A percentile compares a stretch with the other conserved stretches of the same genome.
phyloP scores from a whole-genome alignment of 37 sponge, comb jelly and placozoan genomes.

The Spongia lamella region DNA sequence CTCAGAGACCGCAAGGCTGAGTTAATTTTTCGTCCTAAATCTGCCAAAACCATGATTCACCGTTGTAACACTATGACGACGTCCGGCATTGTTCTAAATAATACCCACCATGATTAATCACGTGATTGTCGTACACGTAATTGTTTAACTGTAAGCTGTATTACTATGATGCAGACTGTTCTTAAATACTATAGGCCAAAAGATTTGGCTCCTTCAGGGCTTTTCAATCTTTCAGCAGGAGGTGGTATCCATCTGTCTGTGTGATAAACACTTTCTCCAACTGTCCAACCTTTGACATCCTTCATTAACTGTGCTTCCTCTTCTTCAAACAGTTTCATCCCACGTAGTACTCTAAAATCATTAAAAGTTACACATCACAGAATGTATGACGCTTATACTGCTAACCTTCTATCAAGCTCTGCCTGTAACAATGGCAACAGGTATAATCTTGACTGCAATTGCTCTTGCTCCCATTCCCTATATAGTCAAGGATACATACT shows the following conservation, averaged over 20 bases:
- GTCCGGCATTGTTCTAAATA: too few relatives aligned
- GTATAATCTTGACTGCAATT: conserved; percentile 67
- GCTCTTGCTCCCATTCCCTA: conserved; percentile 60
- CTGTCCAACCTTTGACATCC: conserved; percentile 83
- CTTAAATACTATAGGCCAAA: background rate
- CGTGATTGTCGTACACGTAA: too few relatives aligned
- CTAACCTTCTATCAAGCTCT: conserved; percentile 85
- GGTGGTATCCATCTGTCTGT: conserved; percentile 86
- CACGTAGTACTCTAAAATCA: conserved; percentile 57
- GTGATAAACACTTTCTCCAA: conserved; percentile 85
- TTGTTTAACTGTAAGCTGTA: too few relatives aligned
- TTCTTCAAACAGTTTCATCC: conserved; percentile 69
- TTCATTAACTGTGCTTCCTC: conserved; percentile 84
- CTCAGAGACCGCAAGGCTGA: conserved; percentile 90
- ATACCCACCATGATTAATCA: too few relatives aligned
- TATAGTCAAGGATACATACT: too few relatives aligned
- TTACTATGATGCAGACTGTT: too few relatives aligned
- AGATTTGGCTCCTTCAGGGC: background rate
- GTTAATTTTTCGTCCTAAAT: conserved; percentile 92
- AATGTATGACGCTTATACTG: background rate
- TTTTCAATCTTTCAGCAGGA: conserved; percentile 43
- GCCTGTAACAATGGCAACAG: conserved; percentile 87
- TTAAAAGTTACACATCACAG: background rate
- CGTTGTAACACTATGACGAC: background rate
- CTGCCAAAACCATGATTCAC: conserved; percentile 90